A percentile compares a stretch with the other conserved stretches of the same genome.
Conservation (phyloP, 1,140 invertebrate genomes). For the Choristoneura fumiferana region DNA sequence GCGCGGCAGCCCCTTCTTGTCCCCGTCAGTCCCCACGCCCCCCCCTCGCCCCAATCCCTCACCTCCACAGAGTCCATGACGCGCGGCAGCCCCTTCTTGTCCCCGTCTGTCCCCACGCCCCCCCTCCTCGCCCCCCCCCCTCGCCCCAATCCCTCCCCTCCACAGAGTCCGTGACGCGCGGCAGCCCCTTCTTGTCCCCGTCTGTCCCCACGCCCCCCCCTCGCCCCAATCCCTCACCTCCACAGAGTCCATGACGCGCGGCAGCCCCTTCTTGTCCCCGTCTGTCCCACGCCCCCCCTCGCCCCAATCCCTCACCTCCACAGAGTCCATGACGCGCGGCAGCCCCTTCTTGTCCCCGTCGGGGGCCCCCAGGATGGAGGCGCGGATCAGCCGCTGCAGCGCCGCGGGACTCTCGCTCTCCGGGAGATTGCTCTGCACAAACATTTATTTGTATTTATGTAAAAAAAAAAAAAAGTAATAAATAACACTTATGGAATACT, state of each 20-base stretch:
- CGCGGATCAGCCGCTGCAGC: constrained; percentile 92
- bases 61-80: constrained; percentile 97
- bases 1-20: constrained; percentile 78
- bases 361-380: constrained; percentile 94
- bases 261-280: constrained; percentile 77
- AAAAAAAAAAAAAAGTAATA: too few species aligned
- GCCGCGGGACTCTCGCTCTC: constrained; percentile 84
- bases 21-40: too few species aligned
- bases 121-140: too few species aligned
- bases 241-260: not conserved
- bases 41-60: too few species aligned
- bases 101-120: too few species aligned
- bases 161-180: not conserved
- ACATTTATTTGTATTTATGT: constrained; percentile 6
- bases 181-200: constrained; percentile 77
- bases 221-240: constrained; percentile 82
- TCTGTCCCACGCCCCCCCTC: too few species aligned
- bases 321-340: constrained; percentile 94
- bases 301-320: constrained; percentile 89
- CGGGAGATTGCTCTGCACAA: constrained; percentile 41
- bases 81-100: constrained; percentile 96
- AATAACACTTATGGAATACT: too few species aligned
- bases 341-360: constrained; percentile 98
- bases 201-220: too few species aligned
- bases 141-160: constrained; percentile 81